Evolutionary conservation across 2,888 invertebrate species (phyloP).

Genomic region (Cephus nigrinus): DNA sequence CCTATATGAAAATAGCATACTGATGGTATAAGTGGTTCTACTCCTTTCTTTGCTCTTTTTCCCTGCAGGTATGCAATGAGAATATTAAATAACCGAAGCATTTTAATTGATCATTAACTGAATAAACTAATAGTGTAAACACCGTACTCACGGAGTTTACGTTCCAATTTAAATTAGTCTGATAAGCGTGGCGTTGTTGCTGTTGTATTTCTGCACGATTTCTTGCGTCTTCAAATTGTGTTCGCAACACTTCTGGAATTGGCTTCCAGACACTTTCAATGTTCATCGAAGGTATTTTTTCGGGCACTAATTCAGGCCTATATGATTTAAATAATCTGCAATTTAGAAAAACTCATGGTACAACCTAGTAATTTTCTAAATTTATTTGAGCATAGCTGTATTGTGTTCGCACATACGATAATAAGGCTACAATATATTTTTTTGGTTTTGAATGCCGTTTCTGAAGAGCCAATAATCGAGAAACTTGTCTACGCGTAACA

Average conservation of each 20-base stretch:
- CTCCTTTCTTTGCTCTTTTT: slow-evolving; percentile 25
- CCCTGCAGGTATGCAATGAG: not conserved
- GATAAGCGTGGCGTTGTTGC: not conserved
- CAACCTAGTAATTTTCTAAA: not conserved
- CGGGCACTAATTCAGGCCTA: slow-evolving; percentile 62
- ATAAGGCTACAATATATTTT: slow-evolving; percentile 52
- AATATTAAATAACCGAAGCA: not conserved
- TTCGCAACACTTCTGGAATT: slow-evolving; percentile 47
- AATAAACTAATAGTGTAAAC: not conserved
- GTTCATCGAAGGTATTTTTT: slow-evolving; percentile 54
- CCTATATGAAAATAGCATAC: slow-evolving; percentile 57
- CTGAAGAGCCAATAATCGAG: slow-evolving; percentile 43
- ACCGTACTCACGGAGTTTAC: slow-evolving; percentile 24
- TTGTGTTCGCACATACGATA: slow-evolving; percentile 44
- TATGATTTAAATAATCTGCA: slow-evolving; percentile 60
- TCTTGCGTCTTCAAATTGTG: slow-evolving; percentile 50
- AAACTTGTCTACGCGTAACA: slow-evolving; percentile 57
- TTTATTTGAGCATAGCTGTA: not conserved
- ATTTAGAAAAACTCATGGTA: slow-evolving; percentile 6
- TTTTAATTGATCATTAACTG: not conserved
- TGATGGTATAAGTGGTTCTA: slow-evolving; percentile 47
- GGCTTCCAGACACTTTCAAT: slow-evolving; percentile 58
- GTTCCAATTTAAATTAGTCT: slow-evolving; percentile 44
- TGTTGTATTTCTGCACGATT: slow-evolving; percentile 36
- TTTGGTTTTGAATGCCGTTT: slow-evolving; percentile 37